Evolutionary conservation across 2,113 vertebrate genomes (phyloP).

Genomic region (Columba livia): DNA sequence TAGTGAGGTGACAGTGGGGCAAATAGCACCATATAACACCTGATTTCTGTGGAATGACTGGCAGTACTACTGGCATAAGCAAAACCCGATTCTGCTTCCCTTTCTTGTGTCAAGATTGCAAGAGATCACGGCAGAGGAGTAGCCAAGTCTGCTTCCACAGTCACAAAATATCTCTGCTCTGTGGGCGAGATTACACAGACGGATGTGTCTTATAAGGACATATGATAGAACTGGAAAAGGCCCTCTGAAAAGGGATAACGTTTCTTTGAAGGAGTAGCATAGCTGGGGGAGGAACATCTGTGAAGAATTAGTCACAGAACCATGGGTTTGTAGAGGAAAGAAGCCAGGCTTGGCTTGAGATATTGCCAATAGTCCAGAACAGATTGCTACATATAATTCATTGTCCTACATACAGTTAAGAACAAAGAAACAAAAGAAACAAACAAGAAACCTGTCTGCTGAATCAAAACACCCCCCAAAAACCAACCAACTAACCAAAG

Average conservation of each 20-base stretch:
- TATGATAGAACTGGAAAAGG: neutral
- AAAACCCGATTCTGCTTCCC: neutral
- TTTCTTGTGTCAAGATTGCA: neutral
- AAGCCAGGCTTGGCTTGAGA: neutral
- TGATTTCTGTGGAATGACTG: neutral
- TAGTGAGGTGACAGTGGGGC: neutral
- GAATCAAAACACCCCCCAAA: neutral
- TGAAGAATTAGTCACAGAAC: neutral
- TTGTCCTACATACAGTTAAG: neutral
- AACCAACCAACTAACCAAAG: neutral
- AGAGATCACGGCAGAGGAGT: neutral
- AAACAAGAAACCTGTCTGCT: neutral
- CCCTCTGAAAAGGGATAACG: neutral
- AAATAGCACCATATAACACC: neutral
- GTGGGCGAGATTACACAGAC: neutral
- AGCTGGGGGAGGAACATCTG: neutral
- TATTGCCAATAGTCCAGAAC: neutral
- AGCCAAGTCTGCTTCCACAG: neutral
- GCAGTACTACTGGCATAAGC: neutral
- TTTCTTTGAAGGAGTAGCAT: neutral
- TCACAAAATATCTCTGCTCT: neutral
- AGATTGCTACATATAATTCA: neutral
- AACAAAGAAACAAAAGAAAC: neutral
- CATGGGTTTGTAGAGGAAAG: neutral
- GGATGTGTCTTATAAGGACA: rapidly evolving